Evolutionary conservation across 2,113 vertebrate species (phyloP).

Genomic region (Amphiprion ocellaris): DNA sequence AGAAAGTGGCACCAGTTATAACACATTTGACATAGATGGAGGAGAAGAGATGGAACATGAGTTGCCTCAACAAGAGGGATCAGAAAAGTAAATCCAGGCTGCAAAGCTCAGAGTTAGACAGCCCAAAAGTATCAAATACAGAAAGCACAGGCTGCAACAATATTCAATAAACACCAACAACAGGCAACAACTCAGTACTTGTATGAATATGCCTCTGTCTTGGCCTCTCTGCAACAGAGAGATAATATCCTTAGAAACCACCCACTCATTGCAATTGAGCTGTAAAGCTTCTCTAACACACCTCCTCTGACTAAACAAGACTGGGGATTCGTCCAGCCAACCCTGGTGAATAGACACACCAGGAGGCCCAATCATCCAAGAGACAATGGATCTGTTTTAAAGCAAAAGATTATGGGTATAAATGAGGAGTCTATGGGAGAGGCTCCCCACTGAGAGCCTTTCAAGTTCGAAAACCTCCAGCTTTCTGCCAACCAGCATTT

Average conservation of each 20-base stretch:
- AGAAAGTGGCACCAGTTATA: neutral
- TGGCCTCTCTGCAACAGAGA: neutral
- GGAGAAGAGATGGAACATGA: neutral
- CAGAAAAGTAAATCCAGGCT: neutral
- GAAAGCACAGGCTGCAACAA: neutral
- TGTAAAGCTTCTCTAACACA: neutral
- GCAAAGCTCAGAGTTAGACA: neutral
- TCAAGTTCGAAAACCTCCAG: conserved; percentile 8
- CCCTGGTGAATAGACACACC: neutral
- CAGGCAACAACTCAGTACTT: neutral
- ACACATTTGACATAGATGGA: neutral
- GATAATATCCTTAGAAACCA: neutral
- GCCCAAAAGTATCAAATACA: neutral
- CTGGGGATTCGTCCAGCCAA: neutral
- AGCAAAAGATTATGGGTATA: conserved; percentile 32
- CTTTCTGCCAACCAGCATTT: conserved; percentile 26
- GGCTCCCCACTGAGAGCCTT: conserved; percentile 33
- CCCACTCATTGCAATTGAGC: neutral
- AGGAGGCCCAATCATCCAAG: conserved; percentile 19
- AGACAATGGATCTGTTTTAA: conserved; percentile 18
- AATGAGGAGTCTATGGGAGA: conserved; percentile 23
- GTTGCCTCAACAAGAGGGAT: neutral
- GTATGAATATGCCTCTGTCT: neutral
- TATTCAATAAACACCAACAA: neutral
- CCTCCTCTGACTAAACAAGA: neutral